Evolutionary conservation across 1,140 invertebrate genomes (phyloP), one percentile per base, ranked within the genome.

Genomic region (Neotoxoptera formosana): DNA sequence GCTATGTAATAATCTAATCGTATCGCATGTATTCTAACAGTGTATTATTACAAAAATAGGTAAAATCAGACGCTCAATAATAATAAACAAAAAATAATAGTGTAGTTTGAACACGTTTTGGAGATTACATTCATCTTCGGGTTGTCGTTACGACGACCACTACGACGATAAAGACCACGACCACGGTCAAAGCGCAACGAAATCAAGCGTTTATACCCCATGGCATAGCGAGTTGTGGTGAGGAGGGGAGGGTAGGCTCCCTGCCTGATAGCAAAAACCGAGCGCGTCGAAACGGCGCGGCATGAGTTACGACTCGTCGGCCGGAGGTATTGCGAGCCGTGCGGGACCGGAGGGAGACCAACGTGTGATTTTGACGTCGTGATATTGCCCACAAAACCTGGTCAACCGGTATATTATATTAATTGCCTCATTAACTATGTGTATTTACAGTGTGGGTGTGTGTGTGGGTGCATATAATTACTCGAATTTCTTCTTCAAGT

Each of bases 291-390:
- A 36, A 41, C 89, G 53, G 23, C 53, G 36, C 14, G 21, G 87
- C 30, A 8, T 53, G 23, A 53, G 89, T 86, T 86, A 84, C 36
- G 76, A 36, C 86, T 76, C 60, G 60, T 76, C 14, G 60, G 60
- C n/a, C 60, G n/a, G 30, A 67, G 60, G 30, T 67, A 76, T 76
- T 76, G 60, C 60, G 9, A 87, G 34, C 86, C 23, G 45, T 36
- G 41, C n/a, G 21, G 34, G 20, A 36, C 14, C 25, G 14, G 60
- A 34, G 14, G 53, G 56, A n/a, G 67, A 51, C 67, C 45, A 34
- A n/a, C 76, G 91, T 81, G 91, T 92, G 91, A 92, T 81, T 92
- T 92, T 92, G 91, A 92, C 91, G 91, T 92, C 21, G 41, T n/a
- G 14, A 45, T 76, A 41, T 23, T 7, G 23, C 90, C 36, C 30